Conservation (phyloP, 2,113 vertebrate species). For the Callionymus lyra region DNA sequence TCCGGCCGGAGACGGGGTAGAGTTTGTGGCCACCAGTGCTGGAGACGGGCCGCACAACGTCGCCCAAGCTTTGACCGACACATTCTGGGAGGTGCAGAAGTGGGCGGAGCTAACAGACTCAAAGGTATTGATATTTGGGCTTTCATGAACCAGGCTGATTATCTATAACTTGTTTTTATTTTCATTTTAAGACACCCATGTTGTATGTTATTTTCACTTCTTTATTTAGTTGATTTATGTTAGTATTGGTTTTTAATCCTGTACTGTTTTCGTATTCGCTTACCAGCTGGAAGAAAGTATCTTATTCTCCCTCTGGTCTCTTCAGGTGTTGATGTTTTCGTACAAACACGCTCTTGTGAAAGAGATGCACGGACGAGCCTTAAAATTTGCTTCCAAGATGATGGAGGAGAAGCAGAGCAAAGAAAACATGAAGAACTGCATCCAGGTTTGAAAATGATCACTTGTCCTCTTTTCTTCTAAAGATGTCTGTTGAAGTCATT, state of each 20-base stretch:
- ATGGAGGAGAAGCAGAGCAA: constrained; percentile 94
- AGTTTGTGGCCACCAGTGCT: constrained; percentile 64
- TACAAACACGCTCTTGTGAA: constrained; percentile 93
- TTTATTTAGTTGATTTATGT: background rate
- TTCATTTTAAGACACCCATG: background rate
- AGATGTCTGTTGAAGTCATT: background rate
- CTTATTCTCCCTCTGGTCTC: background rate
- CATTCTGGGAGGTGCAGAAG: constrained; percentile 92
- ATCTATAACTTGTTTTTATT: background rate
- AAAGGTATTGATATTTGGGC: constrained; percentile 68
- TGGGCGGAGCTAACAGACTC: constrained; percentile 91
- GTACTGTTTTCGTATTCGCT: too few species aligned
- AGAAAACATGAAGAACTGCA: constrained; percentile 94
- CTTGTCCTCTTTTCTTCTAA: fast-evolving
- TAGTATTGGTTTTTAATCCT: too few species aligned
- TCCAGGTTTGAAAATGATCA: constrained; percentile 70
- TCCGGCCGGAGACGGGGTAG: background rate
- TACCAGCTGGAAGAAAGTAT: too few species aligned
- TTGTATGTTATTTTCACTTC: too few species aligned
- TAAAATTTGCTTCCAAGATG: constrained; percentile 90
- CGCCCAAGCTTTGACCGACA: constrained; percentile 72
- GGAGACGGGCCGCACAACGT: constrained; percentile 71
- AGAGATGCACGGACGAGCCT: constrained; percentile 89
- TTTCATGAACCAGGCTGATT: background rate
- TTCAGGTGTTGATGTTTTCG: constrained; percentile 88